Conservation (phyloP, 2,888 invertebrate genomes). For the Eueremaeus valkanovi region DNA sequence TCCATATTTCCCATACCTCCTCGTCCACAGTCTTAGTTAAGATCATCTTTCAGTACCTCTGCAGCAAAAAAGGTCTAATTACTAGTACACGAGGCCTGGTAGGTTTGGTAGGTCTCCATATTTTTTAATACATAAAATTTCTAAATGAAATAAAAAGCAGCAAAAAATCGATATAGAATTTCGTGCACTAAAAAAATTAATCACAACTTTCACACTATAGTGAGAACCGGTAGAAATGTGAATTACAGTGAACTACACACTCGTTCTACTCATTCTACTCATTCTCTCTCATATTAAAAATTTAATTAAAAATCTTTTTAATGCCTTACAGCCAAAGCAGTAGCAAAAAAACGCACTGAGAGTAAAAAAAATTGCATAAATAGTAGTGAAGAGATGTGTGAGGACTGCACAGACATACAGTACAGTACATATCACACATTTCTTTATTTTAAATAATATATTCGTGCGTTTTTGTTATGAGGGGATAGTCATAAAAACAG, state of each 20-base stretch:
- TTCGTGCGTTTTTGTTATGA: slow-evolving; percentile 24
- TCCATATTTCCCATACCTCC: slow-evolving; percentile 3
- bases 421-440: slow-evolving; percentile 10
- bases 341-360: slow-evolving; percentile 2
- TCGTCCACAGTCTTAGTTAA: background rate
- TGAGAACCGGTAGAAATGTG: slow-evolving; percentile 11
- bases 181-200: slow-evolving; percentile 23
- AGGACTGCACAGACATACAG: too few species aligned
- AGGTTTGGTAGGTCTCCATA: background rate
- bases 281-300: slow-evolving; percentile 21
- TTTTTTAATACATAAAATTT: slow-evolving; percentile 16
- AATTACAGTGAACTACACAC: background rate
- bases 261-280: too few species aligned
- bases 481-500: slow-evolving; percentile 14
- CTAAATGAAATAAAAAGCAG: slow-evolving; percentile 3
- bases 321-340: slow-evolving; percentile 21
- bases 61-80: slow-evolving; percentile 14
- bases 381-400: background rate
- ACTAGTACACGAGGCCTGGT: slow-evolving; percentile 9
- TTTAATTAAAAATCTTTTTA: slow-evolving; percentile 29
- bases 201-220: slow-evolving; percentile 18
- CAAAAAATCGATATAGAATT: slow-evolving; percentile 8
- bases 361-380: slow-evolving; percentile 21
- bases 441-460: slow-evolving; percentile 16
- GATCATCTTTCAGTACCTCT: slow-evolving; percentile 7